Base-by-base conservation (phyloP, 2,888 invertebrate species). In the Clostera curtula region DNA sequence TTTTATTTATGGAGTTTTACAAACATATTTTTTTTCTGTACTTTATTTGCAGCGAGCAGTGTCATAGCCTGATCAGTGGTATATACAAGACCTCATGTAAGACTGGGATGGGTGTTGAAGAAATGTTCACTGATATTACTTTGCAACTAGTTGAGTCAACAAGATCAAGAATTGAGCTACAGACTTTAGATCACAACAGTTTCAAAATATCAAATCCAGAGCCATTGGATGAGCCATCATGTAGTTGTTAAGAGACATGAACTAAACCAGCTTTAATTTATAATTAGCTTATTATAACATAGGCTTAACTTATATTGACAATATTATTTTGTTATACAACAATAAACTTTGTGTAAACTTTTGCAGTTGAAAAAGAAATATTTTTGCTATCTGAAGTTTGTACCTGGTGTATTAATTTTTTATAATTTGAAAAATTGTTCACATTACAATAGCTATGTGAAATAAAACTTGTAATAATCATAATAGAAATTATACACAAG, bases 101-200 rank as follows among this genome's bases (percentile, higher is more conserved):
- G 71, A 91, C 90, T 25, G 93, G 93, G 2, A 90, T 89, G 56
- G 96, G 96, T 4, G 86, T 97, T 11, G 92, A 94, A 40, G 92
- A 95, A 66, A 97, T 97, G 96, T 97, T 97, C 65, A 83, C 87
- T 20, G 95, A 95, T 52, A 95, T 97, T 62, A 94, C 95, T 5
- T 85, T 86, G 31, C 93, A 93, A 46, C 70, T 95, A 34, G 90
- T 92, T 1, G 90, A 91, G 49, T 88, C 91, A 12, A 95, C 93
- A 58, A 85, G 93, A 47, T 93, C 93, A n/a, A 86, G 91, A 51
- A 88, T 93, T 70, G 94, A 93, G 50, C 74, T 95, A 25, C 93
- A 94, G 55, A 89, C 90, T 5, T 85, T 93, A 66, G 92, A 93
- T 43, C 88, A 89, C 40, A 89, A 92, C 53, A 90, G 91, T 47